Conservation (phyloP, 2,113 vertebrate species). For the Laticauda colubrina region DNA sequence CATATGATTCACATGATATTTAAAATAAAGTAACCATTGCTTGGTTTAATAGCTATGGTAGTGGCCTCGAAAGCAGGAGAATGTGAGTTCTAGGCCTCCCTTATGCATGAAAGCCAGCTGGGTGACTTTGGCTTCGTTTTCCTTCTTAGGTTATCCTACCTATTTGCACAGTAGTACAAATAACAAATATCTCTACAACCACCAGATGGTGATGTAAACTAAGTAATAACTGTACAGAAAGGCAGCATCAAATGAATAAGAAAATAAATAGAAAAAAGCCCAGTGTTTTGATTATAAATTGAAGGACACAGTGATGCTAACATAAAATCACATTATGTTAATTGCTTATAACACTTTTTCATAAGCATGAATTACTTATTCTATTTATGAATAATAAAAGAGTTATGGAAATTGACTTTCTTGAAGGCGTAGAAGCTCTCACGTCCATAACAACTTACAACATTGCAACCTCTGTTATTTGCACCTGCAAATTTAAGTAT, state of each 20-base stretch:
- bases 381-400: not conserved
- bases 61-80: not conserved
- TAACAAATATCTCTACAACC: not conserved
- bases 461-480: not conserved
- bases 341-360: not conserved
- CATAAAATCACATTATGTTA: not conserved
- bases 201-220: slow-evolving; percentile 21
- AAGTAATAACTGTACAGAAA: not conserved
- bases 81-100: not conserved
- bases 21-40: not conserved
- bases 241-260: not conserved
- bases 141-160: too few relatives aligned
- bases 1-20: not conserved
- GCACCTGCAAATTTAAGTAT: not conserved
- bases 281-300: not conserved
- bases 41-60: not conserved
- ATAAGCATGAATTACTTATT: not conserved
- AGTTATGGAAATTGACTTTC: not conserved
- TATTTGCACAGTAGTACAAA: not conserved
- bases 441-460: not conserved
- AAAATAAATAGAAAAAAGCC: too few relatives aligned
- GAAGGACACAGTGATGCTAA: not conserved
- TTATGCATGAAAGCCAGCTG: not conserved
- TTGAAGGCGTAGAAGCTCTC: not conserved
- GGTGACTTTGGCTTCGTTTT: not conserved